Evolutionary conservation across 2,113 vertebrate genomes (phyloP).

Genomic region (Marcusenius ussheri): DNA sequence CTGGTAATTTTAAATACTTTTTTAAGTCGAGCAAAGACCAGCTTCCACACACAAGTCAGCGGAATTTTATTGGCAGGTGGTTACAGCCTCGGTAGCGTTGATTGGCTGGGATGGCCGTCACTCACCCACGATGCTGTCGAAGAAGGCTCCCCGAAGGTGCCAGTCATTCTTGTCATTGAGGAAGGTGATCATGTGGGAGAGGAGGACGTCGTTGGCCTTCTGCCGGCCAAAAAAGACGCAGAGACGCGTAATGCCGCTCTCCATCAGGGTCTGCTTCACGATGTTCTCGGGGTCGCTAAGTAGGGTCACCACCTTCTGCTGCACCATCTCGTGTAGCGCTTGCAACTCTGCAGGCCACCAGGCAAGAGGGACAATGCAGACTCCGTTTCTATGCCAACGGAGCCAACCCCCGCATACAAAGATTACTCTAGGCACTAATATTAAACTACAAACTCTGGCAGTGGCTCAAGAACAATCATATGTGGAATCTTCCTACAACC

Average conservation of each 20-base stretch:
- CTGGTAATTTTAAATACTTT: no score
- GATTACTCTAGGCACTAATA: neutral
- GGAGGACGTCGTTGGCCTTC: conserved; percentile 92
- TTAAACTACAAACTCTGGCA: neutral
- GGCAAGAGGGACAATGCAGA: neutral
- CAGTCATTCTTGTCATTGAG: conserved; percentile 98
- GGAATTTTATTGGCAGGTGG: neutral
- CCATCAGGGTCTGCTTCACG: conserved; percentile 95
- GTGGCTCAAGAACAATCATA: neutral
- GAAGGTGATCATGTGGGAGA: conserved; percentile 98
- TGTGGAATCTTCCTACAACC: neutral
- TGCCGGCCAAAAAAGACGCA: conserved; percentile 97
- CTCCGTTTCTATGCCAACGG: neutral
- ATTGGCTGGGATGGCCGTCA: neutral
- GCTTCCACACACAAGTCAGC: neutral
- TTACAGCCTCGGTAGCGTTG: neutral
- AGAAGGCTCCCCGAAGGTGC: conserved; percentile 96
- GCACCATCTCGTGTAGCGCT: conserved; percentile 96
- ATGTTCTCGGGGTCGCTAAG: conserved; percentile 95
- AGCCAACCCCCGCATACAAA: neutral
- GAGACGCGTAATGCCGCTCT: conserved; percentile 93
- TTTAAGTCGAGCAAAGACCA: neutral
- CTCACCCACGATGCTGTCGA: conserved; percentile 97
- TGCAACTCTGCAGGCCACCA: conserved; percentile 74
- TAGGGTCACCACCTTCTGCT: conserved; percentile 97